Evolutionary conservation across 1,140 invertebrate genomes (phyloP), one percentile per base, ranked within the genome.

Genomic region (Lepidurus couesii): DNA sequence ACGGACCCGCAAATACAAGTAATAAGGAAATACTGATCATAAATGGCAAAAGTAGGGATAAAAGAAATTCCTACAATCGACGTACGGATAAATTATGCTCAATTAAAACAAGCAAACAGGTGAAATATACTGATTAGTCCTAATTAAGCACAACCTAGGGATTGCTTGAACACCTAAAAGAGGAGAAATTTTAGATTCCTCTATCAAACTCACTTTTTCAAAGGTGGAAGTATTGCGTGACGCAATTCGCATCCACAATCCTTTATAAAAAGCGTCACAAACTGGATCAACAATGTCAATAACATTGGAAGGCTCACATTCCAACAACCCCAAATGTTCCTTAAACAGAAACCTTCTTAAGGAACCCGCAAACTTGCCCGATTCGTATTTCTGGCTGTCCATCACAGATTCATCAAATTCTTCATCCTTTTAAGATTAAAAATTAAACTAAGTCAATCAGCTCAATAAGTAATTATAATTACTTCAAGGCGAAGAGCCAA

Each of bases 341-440:
- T 91, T 89, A 84, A 99, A 97, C 26, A 98, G 84, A 73, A 91
- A 90, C 83, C 92, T 92, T 75, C 97, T 86, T 24, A 99, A 86
- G 5, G 90, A 90, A 0, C 93, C 92, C 0, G 93, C 95, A 86
- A 94, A 97, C 81, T 89, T 89, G 4, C 97, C 97, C 81, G 90
- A 92, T 75, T 91, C 88, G 86, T 92, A 95, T 11, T 90, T 85
- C 76, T 90, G 86, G 0, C 92, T 92, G 85, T 95, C 92, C 92
- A 96, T 95, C 42, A 86, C 84, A 8, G 92, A 91, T 77, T 92
- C 89, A 42, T 91, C 90, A 84, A 93, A 96, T 80, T 91, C 89
- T 75, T 75, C 74, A 21, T 42, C 43, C 42, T 75, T 5, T 34
- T 13, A 77, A 42, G 21, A 77, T 34, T 34, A 34, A 34, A 34